These are phyloP conservation scores for Nycticebus coucang DNA, from an alignment of 2,113 vertebrate species.

Conservation along the genomic window DNA sequence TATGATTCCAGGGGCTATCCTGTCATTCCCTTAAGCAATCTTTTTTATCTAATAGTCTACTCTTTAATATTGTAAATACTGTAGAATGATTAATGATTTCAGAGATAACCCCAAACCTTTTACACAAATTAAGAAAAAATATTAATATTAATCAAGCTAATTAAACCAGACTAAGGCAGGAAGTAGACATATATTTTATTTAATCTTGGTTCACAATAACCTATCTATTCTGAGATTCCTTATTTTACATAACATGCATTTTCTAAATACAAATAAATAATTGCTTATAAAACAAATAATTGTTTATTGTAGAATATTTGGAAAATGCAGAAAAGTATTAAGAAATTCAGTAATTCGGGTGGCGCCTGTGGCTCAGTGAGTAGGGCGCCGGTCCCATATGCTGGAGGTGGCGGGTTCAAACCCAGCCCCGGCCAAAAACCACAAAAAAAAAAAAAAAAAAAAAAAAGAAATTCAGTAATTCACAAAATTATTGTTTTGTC, in stretches of 20 bases:
- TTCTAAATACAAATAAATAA: neutral
- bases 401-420: no score
- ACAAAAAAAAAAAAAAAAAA: no score
- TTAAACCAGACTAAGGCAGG: neutral
- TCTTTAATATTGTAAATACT: slow-evolving; percentile 25
- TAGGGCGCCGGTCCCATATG: no score
- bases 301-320: neutral
- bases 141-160: neutral
- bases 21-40: neutral
- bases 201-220: neutral
- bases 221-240: neutral
- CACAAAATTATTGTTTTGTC: slow-evolving; percentile 19
- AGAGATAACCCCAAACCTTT: neutral
- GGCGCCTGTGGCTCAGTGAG: no score
- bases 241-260: neutral
- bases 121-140: neutral
- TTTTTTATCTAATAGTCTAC: neutral
- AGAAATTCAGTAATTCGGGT: neutral
- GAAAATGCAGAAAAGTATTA: neutral
- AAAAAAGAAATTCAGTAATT: neutral
- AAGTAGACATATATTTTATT: neutral
- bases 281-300: neutral
- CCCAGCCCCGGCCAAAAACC: no score
- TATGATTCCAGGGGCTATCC: neutral
- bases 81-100: neutral